Conservation (phyloP, 2,113 vertebrate genomes). For the Meriones unguiculatus region DNA sequence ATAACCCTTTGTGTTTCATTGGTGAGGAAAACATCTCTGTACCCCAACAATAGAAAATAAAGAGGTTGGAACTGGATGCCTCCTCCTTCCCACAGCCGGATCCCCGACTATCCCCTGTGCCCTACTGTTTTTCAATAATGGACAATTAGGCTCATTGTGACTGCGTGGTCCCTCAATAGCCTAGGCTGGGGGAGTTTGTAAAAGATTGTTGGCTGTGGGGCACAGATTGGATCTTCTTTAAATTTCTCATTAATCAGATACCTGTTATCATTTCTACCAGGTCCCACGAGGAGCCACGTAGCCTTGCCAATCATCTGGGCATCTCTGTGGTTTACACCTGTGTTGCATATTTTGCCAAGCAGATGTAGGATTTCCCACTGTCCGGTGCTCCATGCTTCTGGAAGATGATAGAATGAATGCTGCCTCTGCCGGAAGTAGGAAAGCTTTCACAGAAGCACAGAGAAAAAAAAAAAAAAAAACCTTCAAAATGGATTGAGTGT, state of each 20-base stretch:
- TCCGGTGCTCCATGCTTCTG: fast-evolving
- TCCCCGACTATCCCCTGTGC: neutral
- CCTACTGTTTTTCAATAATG: neutral
- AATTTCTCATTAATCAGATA: conserved; percentile 20
- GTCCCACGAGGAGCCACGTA: neutral
- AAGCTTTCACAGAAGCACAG: neutral
- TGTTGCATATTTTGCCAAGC: neutral
- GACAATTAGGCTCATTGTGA: neutral
- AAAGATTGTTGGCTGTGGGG: neutral
- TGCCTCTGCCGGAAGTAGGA: neutral
- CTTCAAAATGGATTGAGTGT: no score
- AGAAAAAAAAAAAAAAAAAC: neutral
- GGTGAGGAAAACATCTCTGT: neutral
- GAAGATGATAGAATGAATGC: neutral
- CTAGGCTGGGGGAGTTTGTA: neutral
- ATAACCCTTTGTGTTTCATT: neutral
- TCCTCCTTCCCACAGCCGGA: neutral
- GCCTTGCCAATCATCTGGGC: fast-evolving
- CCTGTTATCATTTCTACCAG: neutral
- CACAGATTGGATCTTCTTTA: conserved; percentile 15
- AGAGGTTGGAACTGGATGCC: neutral
- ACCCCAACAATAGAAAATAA: neutral
- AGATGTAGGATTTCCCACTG: neutral
- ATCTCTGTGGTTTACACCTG: neutral
- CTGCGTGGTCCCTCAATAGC: neutral